These are phyloP conservation scores for Brachypterus glaber DNA, from an alignment of 2,888 invertebrate genomes.

Conservation along the genomic window DNA sequence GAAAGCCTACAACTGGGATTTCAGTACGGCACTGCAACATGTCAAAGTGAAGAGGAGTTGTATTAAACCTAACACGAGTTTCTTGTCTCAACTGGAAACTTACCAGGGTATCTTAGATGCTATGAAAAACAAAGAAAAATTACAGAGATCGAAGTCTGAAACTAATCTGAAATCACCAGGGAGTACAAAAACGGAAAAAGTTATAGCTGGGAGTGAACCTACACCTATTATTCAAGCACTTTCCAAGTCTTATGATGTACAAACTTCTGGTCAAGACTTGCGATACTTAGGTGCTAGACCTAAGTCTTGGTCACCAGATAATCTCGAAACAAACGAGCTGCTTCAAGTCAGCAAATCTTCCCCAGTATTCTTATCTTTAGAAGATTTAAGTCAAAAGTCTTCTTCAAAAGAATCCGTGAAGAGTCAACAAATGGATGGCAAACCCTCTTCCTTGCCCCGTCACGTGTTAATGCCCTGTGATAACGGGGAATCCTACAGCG, in stretches of 20 bases:
- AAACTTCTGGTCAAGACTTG: conserved; percentile 32
- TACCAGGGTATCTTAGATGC: conserved; percentile 88
- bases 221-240: conserved; percentile 53
- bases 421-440: conserved; percentile 22
- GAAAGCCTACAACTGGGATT: conserved; percentile 94
- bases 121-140: conserved; percentile 88
- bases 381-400: conserved; percentile 46
- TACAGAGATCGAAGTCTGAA: conserved; percentile 88
- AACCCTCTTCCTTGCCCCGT: conserved; percentile 41
- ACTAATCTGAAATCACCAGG: conserved; percentile 72
- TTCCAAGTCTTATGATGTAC: conserved; percentile 25
- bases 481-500: conserved; percentile 78
- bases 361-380: conserved; percentile 59
- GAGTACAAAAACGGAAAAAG: conserved; percentile 24
- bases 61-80: conserved; percentile 93
- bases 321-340: conserved; percentile 50
- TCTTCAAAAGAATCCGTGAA: conserved; percentile 29
- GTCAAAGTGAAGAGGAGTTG: conserved; percentile 87
- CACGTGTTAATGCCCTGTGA: conserved; percentile 79
- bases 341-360: conserved; percentile 39
- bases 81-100: conserved; percentile 86
- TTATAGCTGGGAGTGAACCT: conserved; percentile 46
- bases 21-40: conserved; percentile 77
- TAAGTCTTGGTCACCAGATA: conserved; percentile 50
- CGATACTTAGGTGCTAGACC: conserved; percentile 36